Evolutionary conservation across 2,113 vertebrate species (phyloP).

Genomic region (Forbesichthys papilliferus): DNA sequence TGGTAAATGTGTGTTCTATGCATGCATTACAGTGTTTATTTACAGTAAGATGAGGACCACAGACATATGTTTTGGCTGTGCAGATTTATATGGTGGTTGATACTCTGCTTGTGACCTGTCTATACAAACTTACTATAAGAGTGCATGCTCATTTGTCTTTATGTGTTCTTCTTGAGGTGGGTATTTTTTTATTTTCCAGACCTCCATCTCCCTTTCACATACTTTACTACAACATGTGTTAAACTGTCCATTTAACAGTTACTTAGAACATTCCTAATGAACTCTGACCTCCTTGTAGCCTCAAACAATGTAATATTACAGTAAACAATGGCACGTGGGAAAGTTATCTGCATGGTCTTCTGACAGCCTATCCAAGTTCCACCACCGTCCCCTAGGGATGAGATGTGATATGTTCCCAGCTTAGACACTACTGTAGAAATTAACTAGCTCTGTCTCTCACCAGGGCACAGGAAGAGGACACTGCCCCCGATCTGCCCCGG

Average conservation of each 20-base stretch:
- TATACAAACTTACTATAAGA: too few species aligned
- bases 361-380: conserved; percentile 24
- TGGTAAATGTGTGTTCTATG: too few species aligned
- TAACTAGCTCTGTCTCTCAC: conserved; percentile 51
- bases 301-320: conserved; percentile 52
- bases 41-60: too few species aligned
- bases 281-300: conserved; percentile 59
- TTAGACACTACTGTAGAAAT: conserved; percentile 64
- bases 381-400: conserved; percentile 31
- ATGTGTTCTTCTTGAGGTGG: too few species aligned
- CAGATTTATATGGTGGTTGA: too few species aligned
- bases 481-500: conserved; percentile 36
- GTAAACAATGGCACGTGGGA: conserved; percentile 61
- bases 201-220: neutral
- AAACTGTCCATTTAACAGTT: neutral
- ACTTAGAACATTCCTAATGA: conserved; percentile 42
- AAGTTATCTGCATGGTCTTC: conserved; percentile 48
- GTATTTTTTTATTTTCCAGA: neutral
- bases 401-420: conserved; percentile 62
- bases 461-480: conserved; percentile 55
- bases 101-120: too few species aligned
- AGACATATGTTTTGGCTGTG: too few species aligned
- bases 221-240: too few species aligned
- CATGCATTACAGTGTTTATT: too few species aligned
- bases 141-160: too few species aligned